Conservation (phyloP, 2,888 invertebrate species). For the Tenthredo mesomela region DNA sequence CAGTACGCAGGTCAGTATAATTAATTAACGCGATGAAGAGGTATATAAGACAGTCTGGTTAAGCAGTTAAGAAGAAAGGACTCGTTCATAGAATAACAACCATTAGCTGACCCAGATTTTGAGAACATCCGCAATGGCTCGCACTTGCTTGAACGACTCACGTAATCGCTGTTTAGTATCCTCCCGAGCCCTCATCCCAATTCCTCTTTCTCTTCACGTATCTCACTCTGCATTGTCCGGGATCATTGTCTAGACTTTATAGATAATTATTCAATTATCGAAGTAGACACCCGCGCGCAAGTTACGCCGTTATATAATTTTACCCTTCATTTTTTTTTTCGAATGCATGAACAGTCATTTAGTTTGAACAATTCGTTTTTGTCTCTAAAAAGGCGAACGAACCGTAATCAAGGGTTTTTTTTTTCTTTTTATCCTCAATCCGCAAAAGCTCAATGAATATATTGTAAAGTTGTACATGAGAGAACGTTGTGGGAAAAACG, state of each 20-base stretch:
- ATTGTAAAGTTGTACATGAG: background rate
- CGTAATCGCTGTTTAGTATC: constrained; percentile 40
- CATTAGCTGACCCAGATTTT: constrained; percentile 40
- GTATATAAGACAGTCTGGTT: background rate
- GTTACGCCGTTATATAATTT: background rate
- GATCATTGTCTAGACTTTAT: background rate
- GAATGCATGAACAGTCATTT: background rate
- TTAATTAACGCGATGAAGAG: background rate
- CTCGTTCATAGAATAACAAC: constrained; percentile 32
- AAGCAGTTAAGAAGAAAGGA: constrained; percentile 19
- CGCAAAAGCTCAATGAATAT: background rate
- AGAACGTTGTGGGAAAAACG: background rate
- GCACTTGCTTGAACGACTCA: constrained; percentile 23
- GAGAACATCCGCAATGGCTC: constrained; percentile 10
- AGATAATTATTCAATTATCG: constrained; percentile 10
- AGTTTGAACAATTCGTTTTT: background rate
- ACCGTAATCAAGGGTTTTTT: background rate
- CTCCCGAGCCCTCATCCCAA: background rate
- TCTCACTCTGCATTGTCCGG: background rate
- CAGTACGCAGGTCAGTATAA: background rate
- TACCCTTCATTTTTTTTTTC: background rate
- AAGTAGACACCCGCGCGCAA: background rate
- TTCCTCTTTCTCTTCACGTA: background rate
- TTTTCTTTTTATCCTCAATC: background rate
- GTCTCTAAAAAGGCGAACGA: background rate